These are phyloP conservation scores for Cosmorhoe ocellata DNA, from an alignment of 2,888 invertebrate genomes.

Conservation along the genomic window DNA sequence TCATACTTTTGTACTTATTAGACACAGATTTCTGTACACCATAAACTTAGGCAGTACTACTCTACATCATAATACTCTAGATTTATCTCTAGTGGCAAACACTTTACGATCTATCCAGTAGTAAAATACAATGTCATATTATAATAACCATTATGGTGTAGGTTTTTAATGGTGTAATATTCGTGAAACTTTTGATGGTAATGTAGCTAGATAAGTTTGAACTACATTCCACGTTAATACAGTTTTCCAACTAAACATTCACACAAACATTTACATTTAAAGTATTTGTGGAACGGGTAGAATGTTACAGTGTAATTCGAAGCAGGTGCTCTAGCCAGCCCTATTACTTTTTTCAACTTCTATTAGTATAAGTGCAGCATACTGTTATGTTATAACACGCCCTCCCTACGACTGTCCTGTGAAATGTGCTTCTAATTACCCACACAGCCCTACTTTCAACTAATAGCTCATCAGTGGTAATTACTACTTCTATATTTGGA, in stretches of 20 bases:
- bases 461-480: slow-evolving; percentile 61
- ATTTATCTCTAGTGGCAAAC: slow-evolving; percentile 34
- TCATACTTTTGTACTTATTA: background rate
- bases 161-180: slow-evolving; percentile 66
- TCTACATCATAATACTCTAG: slow-evolving; percentile 4
- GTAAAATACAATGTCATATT: slow-evolving; percentile 59
- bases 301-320: slow-evolving; percentile 15
- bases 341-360: slow-evolving; percentile 42
- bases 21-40: background rate
- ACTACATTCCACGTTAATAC: slow-evolving; percentile 1
- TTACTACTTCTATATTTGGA: slow-evolving; percentile 58
- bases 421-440: slow-evolving; percentile 66
- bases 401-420: slow-evolving; percentile 45
- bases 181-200: slow-evolving; percentile 29
- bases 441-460: slow-evolving; percentile 60
- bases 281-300: too few species aligned
- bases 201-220: background rate
- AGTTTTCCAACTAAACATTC: too few species aligned
- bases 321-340: slow-evolving; percentile 44
- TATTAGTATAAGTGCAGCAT: slow-evolving; percentile 52
- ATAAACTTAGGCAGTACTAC: background rate
- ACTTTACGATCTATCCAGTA: slow-evolving; percentile 55
- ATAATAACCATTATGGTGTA: slow-evolving; percentile 55
- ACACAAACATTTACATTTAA: too few species aligned
- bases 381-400: slow-evolving; percentile 48